phyloP scores from a whole-genome alignment of 2,888 invertebrate species.

The Tachina fera region DNA sequence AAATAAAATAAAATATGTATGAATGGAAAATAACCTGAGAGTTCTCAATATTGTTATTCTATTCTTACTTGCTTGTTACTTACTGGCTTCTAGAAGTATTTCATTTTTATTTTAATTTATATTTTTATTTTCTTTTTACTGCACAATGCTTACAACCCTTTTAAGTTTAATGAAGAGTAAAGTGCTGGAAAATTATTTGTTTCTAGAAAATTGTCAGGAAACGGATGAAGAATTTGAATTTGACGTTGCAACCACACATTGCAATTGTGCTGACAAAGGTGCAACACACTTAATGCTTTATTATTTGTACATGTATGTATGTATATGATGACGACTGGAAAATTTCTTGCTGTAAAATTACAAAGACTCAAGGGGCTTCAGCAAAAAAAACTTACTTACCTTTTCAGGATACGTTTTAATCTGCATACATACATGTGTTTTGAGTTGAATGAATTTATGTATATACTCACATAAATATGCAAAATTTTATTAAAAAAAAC shows the following conservation, averaged over 20 bases:
- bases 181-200: slow-evolving; percentile 62
- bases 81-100: background rate
- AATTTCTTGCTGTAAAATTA: background rate
- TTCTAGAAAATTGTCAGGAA: slow-evolving; percentile 55
- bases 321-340: background rate
- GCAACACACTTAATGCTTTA: slow-evolving; percentile 19
- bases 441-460: no score
- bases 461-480: no score
- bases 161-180: slow-evolving; percentile 69
- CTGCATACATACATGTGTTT: no score
- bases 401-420: background rate
- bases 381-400: background rate
- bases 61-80: background rate
- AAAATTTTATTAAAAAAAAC: no score
- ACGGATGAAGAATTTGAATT: slow-evolving; percentile 51
- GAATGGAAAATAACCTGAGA: background rate
- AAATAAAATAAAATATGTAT: background rate
- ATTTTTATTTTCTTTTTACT: background rate
- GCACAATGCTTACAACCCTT: slow-evolving; percentile 59
- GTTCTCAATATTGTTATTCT: slow-evolving; percentile 5
- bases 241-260: slow-evolving; percentile 1
- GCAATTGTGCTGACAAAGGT: slow-evolving; percentile 10
- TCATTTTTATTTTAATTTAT: slow-evolving; percentile 10
- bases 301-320: background rate
- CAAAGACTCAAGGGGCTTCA: background rate